These are phyloP conservation scores for Schizaphis graminum DNA, from an alignment of 2,888 invertebrate species.

Conservation along the genomic window DNA sequence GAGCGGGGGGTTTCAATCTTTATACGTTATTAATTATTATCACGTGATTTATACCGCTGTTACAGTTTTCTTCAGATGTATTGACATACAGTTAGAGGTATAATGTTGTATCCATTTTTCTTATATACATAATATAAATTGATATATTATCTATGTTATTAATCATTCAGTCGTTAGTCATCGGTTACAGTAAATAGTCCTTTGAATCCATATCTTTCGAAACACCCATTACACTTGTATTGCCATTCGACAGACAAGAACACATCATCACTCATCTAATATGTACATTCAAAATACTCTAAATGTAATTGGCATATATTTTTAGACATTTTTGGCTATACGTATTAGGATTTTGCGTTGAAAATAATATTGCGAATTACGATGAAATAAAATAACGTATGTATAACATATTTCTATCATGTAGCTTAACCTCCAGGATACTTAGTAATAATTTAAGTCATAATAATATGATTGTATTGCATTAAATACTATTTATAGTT, in stretches of 20 bases:
- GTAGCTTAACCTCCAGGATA: neutral
- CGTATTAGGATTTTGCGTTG: neutral
- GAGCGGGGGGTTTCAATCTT: neutral
- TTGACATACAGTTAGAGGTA: neutral
- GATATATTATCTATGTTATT: neutral
- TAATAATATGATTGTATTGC: neutral
- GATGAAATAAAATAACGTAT: neutral
- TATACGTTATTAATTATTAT: neutral
- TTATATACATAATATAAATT: neutral
- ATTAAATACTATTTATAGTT: neutral
- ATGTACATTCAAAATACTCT: neutral
- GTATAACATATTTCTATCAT: neutral
- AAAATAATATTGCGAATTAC: neutral
- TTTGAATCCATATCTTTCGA: neutral
- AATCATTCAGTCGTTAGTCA: neutral
- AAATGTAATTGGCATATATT: neutral
- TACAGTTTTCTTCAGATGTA: neutral
- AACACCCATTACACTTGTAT: neutral
- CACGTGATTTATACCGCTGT: neutral
- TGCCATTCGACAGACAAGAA: neutral
- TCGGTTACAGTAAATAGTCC: neutral
- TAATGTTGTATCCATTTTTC: neutral
- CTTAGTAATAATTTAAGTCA: neutral
- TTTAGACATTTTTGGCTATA: neutral
- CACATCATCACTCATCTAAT: constrained; percentile 2